Evolutionary conservation across 2,888 invertebrate species (phyloP), one percentile per base, ranked within the genome.

Genomic region (Bellardia bayeri): DNA sequence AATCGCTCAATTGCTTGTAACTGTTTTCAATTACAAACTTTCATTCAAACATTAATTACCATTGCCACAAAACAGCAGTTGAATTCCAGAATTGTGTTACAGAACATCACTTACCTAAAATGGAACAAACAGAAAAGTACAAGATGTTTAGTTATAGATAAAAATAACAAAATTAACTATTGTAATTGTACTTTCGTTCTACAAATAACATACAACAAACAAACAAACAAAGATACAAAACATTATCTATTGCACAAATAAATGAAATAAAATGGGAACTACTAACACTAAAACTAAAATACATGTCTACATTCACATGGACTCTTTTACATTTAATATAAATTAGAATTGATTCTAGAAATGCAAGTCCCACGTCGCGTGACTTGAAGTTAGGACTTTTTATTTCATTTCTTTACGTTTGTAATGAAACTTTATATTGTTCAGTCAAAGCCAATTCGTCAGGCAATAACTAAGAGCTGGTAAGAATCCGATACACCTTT

Each of bases 1-100:
- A 58, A 75, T 75, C 75, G 9, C 16, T 11, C 23, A 61, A 61
- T 82, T 68, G 61, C 40, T 56, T 68, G 30, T 37, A 45, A 72
- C 64, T 49, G 13, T 68, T 74, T 75, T 82, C 82, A 82, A 82
- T 75, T 82, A 82, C 56, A 74, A 66, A 82, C 45, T 82, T 82
- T 11, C 56, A 58, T 74, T 74, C 45, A 66, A 74, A 74, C 82
- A 66, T 82, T 75, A 83, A 78, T 83, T 78, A 56, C 63, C n/a
- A 71, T 56, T 33, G 51, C 58, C 61, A 33, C 45, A 78, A 79
- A 66, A 0, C 42, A 23, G 30, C 72, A 56, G 11, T 71, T 74
- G 14, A 64, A 49, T 16, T 76, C 23, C 30, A 45, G n/a, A 56
- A 56, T 33, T 49, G 61, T 72, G 23, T 79, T 66, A 51, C 49